phyloP scores from a whole-genome alignment of 2,113 vertebrate species.

The Hucho hucho region DNA sequence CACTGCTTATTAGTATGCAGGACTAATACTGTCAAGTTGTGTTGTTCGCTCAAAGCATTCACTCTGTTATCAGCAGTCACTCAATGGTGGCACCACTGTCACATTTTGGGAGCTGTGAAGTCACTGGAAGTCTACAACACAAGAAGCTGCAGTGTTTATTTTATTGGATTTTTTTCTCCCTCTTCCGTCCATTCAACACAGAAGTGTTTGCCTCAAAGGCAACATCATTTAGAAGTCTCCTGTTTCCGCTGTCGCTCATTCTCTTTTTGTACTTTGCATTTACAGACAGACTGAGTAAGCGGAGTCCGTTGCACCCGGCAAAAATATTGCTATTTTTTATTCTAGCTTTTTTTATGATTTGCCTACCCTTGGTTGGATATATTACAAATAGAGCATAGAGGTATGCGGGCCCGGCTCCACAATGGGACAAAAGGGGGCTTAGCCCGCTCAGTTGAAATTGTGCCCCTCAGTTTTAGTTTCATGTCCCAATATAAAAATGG shows the following conservation, averaged over 20 bases:
- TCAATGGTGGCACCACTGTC: slow-evolving; percentile 57
- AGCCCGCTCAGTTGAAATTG: no score
- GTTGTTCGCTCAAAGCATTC: slow-evolving; percentile 53
- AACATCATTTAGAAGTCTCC: slow-evolving; percentile 47
- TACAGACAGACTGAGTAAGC: slow-evolving; percentile 44
- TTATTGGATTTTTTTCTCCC: slow-evolving; percentile 46
- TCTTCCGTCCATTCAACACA: slow-evolving; percentile 46
- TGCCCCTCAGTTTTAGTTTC: no score
- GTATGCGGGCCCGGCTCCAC: background rate
- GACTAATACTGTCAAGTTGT: slow-evolving; percentile 44
- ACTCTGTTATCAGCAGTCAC: slow-evolving; percentile 64
- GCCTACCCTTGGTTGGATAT: background rate
- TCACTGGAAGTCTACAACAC: slow-evolving; percentile 63
- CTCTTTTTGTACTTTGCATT: slow-evolving; percentile 58
- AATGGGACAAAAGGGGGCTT: no score
- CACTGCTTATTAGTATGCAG: slow-evolving; percentile 61
- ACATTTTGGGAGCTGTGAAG: slow-evolving; percentile 63
- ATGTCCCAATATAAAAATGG: no score
- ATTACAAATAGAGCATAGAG: background rate
- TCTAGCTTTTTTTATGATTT: slow-evolving; percentile 41
- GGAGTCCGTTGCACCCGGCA: slow-evolving; percentile 54
- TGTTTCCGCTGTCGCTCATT: slow-evolving; percentile 48
- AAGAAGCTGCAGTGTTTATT: slow-evolving; percentile 64
- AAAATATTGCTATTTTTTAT: slow-evolving; percentile 61
- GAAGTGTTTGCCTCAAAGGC: slow-evolving; percentile 58